Evolutionary conservation across 2,113 vertebrate species (phyloP).

Genomic region (Mohoua ochrocephala): DNA sequence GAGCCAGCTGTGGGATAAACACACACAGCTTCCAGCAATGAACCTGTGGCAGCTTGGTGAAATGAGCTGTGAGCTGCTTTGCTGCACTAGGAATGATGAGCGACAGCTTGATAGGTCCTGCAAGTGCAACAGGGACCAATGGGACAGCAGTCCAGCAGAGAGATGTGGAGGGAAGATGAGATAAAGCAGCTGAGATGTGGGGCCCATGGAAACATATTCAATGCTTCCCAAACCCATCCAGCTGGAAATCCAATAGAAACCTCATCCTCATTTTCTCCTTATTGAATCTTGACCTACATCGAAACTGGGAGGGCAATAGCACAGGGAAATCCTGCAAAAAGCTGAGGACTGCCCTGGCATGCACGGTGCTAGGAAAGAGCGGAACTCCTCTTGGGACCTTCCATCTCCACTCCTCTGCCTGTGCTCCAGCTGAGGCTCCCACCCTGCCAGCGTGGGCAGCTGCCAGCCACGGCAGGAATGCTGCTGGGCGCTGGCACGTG

Average conservation of each 20-base stretch:
- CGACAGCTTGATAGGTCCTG: background rate
- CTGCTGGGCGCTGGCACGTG: background rate
- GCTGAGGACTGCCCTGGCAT: background rate
- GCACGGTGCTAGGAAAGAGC: fast-evolving
- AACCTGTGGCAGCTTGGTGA: background rate
- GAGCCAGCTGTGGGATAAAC: background rate
- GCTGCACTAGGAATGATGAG: background rate
- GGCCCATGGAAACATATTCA: fast-evolving
- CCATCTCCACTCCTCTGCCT: background rate
- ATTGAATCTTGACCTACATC: background rate
- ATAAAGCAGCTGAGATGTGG: background rate
- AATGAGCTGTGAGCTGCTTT: background rate
- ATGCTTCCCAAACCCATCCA: background rate
- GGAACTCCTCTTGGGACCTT: background rate
- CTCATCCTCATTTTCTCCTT: background rate
- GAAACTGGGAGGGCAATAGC: background rate
- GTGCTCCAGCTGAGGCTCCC: background rate
- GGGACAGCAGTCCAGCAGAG: background rate
- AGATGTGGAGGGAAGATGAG: background rate
- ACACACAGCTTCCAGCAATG: background rate
- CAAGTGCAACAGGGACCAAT: background rate
- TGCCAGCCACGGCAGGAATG: background rate
- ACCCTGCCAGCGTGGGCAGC: background rate
- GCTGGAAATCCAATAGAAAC: background rate
- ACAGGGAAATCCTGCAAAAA: background rate